Conservation (phyloP, 2,888 invertebrate species). For the Drosophila ustulata region DNA sequence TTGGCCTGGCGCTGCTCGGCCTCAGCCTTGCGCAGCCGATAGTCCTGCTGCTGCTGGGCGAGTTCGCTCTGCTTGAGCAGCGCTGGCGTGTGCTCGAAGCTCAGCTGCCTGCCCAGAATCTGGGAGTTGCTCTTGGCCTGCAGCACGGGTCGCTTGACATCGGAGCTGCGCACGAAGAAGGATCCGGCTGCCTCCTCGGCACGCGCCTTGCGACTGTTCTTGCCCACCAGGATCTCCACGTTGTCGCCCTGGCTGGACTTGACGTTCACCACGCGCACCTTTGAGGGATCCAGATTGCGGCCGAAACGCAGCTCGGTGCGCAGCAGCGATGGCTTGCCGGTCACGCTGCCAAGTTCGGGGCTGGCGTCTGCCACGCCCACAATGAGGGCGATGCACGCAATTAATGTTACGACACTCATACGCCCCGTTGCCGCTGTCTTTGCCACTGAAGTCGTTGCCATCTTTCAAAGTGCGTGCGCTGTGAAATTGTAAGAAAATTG, state of each 20-base stretch:
- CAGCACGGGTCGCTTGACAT: constrained; percentile 53
- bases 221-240: constrained; percentile 88
- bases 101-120: constrained; percentile 54
- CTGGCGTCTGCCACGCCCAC: constrained; percentile 38
- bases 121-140: constrained; percentile 29
- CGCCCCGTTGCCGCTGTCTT: constrained; percentile 26
- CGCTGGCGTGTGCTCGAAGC: constrained; percentile 74
- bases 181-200: constrained; percentile 65
- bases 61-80: constrained; percentile 78
- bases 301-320: constrained; percentile 92
- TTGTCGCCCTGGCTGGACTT: constrained; percentile 91
- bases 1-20: constrained; percentile 72
- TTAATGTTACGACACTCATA: constrained; percentile 34
- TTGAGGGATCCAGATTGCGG: constrained; percentile 90
- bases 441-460: constrained; percentile 32
- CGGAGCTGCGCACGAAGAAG: constrained; percentile 74
- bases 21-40: constrained; percentile 66
- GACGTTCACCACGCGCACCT: constrained; percentile 91
- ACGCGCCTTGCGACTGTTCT: constrained; percentile 78
- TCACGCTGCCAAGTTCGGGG: constrained; percentile 39
- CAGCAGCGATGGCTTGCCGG: constrained; percentile 87
- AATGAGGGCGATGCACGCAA: constrained; percentile 31
- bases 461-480: constrained; percentile 52
- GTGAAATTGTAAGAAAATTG: constrained; percentile 47
- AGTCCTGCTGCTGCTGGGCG: constrained; percentile 63